Conservation (phyloP, 2,888 invertebrate genomes). For the Blastobasis lacticolella region DNA sequence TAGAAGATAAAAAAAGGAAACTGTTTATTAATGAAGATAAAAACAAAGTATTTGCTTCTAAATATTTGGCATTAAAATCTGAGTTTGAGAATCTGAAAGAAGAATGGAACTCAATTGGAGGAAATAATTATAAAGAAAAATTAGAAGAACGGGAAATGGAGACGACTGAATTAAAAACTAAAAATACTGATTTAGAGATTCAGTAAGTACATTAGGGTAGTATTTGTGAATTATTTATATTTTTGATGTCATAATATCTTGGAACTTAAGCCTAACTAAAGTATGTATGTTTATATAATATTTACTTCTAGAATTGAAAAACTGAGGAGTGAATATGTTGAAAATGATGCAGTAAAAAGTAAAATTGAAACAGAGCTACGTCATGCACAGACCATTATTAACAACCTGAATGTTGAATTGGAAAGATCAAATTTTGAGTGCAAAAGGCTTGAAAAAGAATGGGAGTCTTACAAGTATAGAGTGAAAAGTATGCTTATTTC, state of each 20-base stretch:
- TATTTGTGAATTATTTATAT: too few relatives aligned
- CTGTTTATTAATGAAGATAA: too few relatives aligned
- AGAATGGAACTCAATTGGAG: slow-evolving; percentile 35
- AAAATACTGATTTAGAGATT: slow-evolving; percentile 43
- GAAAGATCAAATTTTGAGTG: slow-evolving; percentile 46
- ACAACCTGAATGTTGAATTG: slow-evolving; percentile 38
- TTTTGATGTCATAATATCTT: background rate
- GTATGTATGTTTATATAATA: background rate
- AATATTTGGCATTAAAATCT: too few relatives aligned
- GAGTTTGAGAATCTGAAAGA: slow-evolving; percentile 26
- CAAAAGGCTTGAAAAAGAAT: slow-evolving; percentile 49
- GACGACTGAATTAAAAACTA: slow-evolving; percentile 27
- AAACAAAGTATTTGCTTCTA: too few relatives aligned
- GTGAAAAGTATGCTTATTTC: slow-evolving; percentile 56
- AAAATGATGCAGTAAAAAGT: slow-evolving; percentile 25
- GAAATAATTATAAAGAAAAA: slow-evolving; percentile 30
- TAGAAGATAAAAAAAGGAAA: too few relatives aligned
- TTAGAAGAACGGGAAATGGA: slow-evolving; percentile 35
- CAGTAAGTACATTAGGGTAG: slow-evolving; percentile 27
- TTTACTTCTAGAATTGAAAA: slow-evolving; percentile 30
- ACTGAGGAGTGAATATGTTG: slow-evolving; percentile 27
- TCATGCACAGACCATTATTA: slow-evolving; percentile 45
- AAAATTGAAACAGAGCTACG: slow-evolving; percentile 52
- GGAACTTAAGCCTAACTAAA: background rate
- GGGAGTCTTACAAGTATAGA: slow-evolving; percentile 59